Percentiles rank a stretch among this genome's conserved stretches.
Conservation (phyloP, 2,797 vertebrate genomes). For the Ambastaia sidthimunki region DNA sequence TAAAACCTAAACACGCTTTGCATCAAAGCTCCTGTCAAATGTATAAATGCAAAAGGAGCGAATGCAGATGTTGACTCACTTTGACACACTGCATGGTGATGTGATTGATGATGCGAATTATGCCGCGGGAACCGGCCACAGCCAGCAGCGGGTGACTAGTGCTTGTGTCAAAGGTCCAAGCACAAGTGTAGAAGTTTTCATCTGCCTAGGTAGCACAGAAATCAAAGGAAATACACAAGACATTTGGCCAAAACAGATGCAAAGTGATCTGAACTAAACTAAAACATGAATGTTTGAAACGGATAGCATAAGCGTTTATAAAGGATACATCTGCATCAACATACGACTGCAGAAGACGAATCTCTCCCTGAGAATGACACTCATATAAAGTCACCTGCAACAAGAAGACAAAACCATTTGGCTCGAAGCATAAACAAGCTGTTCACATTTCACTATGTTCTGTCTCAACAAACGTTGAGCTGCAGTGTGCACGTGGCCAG, state of each 20-base stretch:
- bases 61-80: conserved; percentile 69
- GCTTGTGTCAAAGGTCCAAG: conserved; percentile 97
- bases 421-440: neutral
- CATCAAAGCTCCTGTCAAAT: neutral
- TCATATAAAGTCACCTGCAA: conserved; percentile 95
- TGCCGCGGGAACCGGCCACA: conserved; percentile 95
- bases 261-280: neutral
- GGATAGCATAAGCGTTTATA: too few species aligned
- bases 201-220: conserved; percentile 81
- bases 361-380: conserved; percentile 97
- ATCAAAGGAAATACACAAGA: conserved; percentile 70
- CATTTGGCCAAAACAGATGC: neutral
- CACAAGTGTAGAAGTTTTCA: conserved; percentile 99
- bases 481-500: too few species aligned
- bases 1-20: too few species aligned
- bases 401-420: conserved; percentile 15
- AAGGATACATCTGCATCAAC: conserved; percentile 99
- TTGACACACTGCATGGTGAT: conserved; percentile 99
- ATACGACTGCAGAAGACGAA: conserved; percentile 93
- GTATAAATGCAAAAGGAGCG: neutral
- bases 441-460: neutral
- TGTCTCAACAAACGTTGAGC: neutral
- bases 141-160: conserved; percentile 95
- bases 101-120: conserved; percentile 98
- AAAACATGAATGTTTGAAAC: neutral